A percentile compares a stretch with the other conserved stretches of the same genome.
phyloP scores from a whole-genome alignment of 2,113 vertebrate genomes.

The Synodontis membranacea region DNA sequence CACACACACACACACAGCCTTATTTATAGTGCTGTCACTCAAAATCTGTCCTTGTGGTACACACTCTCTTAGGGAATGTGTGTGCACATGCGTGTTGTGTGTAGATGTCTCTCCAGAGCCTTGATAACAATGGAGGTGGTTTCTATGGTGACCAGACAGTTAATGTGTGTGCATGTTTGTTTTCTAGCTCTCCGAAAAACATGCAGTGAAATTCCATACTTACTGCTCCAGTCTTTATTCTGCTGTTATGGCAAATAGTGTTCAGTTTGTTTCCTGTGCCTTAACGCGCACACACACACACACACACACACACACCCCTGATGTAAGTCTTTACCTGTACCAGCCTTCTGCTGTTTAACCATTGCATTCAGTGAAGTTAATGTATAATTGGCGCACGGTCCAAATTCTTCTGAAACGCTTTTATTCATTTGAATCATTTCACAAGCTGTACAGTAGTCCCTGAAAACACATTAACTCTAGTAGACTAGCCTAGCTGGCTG shows the following conservation, averaged over 20 bases:
- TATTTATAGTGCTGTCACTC: neutral
- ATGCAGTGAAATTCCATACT: neutral
- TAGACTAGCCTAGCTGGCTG: neutral
- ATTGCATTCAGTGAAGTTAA: neutral
- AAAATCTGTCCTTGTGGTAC: conserved; percentile 14
- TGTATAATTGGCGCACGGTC: neutral
- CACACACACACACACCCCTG: neutral
- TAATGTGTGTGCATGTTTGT: neutral
- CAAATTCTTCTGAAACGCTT: neutral
- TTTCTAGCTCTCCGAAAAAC: neutral
- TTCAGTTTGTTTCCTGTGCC: neutral
- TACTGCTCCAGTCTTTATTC: neutral
- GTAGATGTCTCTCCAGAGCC: neutral
- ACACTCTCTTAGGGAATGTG: neutral
- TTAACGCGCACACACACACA: neutral
- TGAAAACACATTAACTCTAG: neutral
- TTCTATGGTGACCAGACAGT: conserved; percentile 23
- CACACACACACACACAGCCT: neutral
- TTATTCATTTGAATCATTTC: neutral
- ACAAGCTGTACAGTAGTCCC: neutral
- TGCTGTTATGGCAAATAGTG: neutral
- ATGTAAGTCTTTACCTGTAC: too few species aligned
- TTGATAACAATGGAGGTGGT: neutral
- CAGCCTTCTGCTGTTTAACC: neutral
- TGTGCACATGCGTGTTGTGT: too few species aligned